Evolutionary conservation across 1,140 invertebrate species (phyloP).

Genomic region (Drosophila pachea): DNA sequence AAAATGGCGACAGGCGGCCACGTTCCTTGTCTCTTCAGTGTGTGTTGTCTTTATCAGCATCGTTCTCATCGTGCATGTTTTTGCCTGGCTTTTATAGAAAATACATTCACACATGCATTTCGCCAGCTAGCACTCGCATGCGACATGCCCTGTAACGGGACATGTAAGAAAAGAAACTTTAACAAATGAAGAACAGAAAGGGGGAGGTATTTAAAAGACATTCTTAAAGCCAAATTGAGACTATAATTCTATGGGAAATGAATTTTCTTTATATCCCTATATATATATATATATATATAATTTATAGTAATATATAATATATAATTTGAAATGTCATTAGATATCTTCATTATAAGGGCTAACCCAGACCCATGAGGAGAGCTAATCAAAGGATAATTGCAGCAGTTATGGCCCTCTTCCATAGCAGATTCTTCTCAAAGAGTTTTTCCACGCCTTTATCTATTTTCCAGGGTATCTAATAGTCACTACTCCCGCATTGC

Average conservation of each 20-base stretch:
- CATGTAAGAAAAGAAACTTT: neutral
- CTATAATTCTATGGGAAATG: neutral
- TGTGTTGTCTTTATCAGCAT: constrained; percentile 73
- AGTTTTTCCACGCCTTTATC: neutral
- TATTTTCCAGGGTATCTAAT: neutral
- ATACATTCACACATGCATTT: constrained; percentile 62
- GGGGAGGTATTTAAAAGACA: neutral
- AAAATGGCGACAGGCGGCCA: constrained; percentile 69
- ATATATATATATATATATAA: neutral
- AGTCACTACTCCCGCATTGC: neutral
- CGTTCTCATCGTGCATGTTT: constrained; percentile 58
- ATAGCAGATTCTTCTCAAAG: no score
- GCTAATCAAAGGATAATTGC: no score
- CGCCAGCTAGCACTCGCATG: constrained; percentile 3
- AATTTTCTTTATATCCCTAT: no score
- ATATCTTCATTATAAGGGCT: neutral
- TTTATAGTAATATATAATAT: neutral
- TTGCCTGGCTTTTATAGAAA: constrained; percentile 67
- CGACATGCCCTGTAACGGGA: constrained; percentile 4
- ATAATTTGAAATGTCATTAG: no score
- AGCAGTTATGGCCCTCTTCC: no score
- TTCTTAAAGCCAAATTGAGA: neutral
- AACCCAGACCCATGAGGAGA: no score
- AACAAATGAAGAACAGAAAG: neutral
- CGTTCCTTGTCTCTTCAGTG: constrained; percentile 45